Conservation (phyloP, 1,140 invertebrate species). For the Drosophila pectinifera region DNA sequence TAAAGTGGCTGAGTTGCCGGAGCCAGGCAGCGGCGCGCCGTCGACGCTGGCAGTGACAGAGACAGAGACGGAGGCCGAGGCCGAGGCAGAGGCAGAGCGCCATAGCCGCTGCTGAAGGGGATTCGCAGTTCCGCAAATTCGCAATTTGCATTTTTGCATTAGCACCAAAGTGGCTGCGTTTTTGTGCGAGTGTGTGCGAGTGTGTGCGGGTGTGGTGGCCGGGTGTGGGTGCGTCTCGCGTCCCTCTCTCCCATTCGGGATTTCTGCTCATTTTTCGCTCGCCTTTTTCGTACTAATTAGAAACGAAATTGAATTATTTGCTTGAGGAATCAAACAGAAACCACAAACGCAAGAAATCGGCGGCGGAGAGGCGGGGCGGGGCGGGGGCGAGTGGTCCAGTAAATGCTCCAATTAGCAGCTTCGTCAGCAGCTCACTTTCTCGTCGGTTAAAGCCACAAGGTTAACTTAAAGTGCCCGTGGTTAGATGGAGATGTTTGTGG, state of each 20-base stretch:
- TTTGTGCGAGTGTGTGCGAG: slow-evolving; percentile 49
- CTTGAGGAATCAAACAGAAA: slow-evolving; percentile 76
- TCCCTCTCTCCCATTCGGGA: slow-evolving; percentile 11
- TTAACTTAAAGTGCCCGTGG: slow-evolving; percentile 2
- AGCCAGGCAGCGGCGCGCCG: slow-evolving; percentile 22
- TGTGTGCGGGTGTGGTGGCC: slow-evolving; percentile 13
- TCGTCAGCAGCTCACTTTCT: slow-evolving; percentile 12
- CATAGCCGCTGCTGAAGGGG: slow-evolving; percentile 23
- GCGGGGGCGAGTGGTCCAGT: slow-evolving; percentile 17
- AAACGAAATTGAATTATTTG: slow-evolving; percentile 83
- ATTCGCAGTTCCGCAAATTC: slow-evolving; percentile 38
- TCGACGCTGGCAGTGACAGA: slow-evolving; percentile 8
- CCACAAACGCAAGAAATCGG: slow-evolving; percentile 35
- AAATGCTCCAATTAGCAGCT: slow-evolving; percentile 48
- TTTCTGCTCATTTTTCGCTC: slow-evolving; percentile 49
- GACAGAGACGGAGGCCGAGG: slow-evolving; percentile 24
- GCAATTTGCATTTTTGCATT: slow-evolving; percentile 72
- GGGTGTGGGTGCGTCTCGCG: slow-evolving; percentile 6
- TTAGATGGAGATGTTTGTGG: too few species aligned
- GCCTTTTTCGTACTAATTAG: slow-evolving; percentile 76
- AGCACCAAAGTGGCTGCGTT: slow-evolving; percentile 79
- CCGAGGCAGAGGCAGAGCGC: slow-evolving; percentile 21
- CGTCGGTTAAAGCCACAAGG: slow-evolving; percentile 4
- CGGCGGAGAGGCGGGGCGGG: not conserved
- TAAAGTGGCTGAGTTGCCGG: slow-evolving; percentile 77